phyloP scores from a whole-genome alignment of 1,140 invertebrate species.

The Caenorhabditis briggsae region DNA sequence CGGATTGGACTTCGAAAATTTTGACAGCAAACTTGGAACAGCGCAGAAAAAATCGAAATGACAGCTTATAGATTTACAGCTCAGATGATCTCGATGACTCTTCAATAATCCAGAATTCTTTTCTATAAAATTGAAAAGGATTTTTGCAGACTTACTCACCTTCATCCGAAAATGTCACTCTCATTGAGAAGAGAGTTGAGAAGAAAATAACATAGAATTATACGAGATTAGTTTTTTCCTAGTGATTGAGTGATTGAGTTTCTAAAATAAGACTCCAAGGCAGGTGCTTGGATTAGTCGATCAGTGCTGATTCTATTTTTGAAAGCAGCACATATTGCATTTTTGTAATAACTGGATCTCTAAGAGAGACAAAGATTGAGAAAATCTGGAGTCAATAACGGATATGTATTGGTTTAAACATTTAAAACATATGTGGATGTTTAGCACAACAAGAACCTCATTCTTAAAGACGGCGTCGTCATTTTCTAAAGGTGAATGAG shows the following conservation, averaged over 20 bases:
- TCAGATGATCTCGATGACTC: too few species aligned
- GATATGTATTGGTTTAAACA: constrained; percentile 25
- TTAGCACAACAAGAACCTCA: background rate
- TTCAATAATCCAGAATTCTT: too few species aligned
- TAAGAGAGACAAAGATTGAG: background rate
- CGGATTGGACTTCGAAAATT: too few species aligned
- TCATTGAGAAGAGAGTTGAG: background rate
- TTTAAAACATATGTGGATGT: constrained; percentile 47
- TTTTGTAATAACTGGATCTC: constrained; percentile 24
- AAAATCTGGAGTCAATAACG: constrained; percentile 51
- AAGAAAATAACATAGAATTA: background rate
- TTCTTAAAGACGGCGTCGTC: background rate
- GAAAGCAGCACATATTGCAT: background rate
- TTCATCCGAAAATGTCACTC: constrained; percentile 27
- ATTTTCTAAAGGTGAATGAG: constrained; percentile 6
- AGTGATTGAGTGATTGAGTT: background rate
- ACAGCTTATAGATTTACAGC: too few species aligned
- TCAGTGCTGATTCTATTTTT: background rate
- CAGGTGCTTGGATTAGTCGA: background rate
- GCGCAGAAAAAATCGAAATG: too few species aligned
- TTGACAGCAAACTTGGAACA: too few species aligned
- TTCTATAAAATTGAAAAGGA: background rate
- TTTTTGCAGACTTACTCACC: constrained; percentile 4
- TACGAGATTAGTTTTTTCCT: too few species aligned
- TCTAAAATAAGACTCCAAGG: background rate